Conservation (phyloP, 2,888 invertebrate species). For the Agelastica alni region DNA sequence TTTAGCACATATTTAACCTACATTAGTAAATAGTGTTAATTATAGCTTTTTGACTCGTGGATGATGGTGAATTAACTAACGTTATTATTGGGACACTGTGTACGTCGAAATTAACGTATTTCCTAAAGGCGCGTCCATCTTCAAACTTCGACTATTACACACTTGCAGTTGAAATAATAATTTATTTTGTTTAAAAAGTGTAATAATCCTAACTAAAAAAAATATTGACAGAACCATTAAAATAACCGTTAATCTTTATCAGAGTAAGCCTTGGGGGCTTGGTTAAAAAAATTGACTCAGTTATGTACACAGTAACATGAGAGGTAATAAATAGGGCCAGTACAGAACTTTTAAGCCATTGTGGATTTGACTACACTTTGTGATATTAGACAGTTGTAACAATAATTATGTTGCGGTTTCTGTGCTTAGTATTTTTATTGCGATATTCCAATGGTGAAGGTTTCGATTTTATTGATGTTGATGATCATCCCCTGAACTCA, state of each 20-base stretch:
- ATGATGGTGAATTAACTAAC: no score
- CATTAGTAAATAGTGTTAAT: no score
- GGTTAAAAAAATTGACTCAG: conserved; percentile 29
- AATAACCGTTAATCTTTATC: conserved; percentile 32
- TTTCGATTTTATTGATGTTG: conserved; percentile 47
- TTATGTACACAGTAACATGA: conserved; percentile 31
- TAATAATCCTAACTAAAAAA: conserved; percentile 16
- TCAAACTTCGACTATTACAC: conserved; percentile 7
- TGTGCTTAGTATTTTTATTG: conserved; percentile 10
- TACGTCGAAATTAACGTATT: neutral
- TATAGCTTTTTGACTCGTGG: no score
- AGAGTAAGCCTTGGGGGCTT: conserved; percentile 21
- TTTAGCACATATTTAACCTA: no score
- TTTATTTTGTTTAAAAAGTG: conserved; percentile 24
- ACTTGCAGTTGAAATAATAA: conserved; percentile 17
- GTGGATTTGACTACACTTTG: conserved; percentile 2
- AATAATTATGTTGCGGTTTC: conserved; percentile 15
- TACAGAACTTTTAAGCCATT: conserved; percentile 4
- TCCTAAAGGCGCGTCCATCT: conserved; percentile 10
- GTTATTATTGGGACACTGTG: conserved; percentile 9
- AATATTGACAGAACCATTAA: conserved; percentile 30
- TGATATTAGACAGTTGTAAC: neutral
- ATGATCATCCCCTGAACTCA: conserved; percentile 45
- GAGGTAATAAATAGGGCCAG: conserved; percentile 28
- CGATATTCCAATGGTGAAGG: conserved; percentile 32